These are phyloP conservation scores for Troides oblongomaculatus DNA, from an alignment of 2,888 invertebrate genomes.

Conservation along the genomic window DNA sequence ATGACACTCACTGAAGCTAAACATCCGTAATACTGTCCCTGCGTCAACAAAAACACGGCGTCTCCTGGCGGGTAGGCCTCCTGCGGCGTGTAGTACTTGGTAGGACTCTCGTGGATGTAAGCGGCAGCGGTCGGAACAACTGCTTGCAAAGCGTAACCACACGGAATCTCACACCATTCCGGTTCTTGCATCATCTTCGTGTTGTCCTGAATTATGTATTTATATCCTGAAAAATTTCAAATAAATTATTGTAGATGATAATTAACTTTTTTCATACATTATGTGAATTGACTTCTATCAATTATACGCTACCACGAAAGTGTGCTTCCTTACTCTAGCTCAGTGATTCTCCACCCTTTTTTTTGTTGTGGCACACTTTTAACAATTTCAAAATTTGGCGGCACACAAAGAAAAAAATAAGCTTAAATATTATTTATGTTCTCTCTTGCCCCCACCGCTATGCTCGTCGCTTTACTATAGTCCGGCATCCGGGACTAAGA, in stretches of 20 bases:
- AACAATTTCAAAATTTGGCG: too few species aligned
- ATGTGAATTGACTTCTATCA: too few species aligned
- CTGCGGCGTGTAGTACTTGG: conserved; percentile 50
- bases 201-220: conserved; percentile 77
- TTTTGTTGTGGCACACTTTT: too few species aligned
- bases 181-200: conserved; percentile 83
- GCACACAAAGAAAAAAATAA: too few species aligned
- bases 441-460: too few species aligned
- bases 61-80: conserved; percentile 84
- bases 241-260: background rate
- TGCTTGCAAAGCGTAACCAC: conserved; percentile 86
- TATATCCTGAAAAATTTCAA: conserved; percentile 52
- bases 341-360: too few species aligned
- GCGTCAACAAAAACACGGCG: conserved; percentile 86
- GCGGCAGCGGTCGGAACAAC: conserved; percentile 61
- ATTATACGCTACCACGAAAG: too few species aligned
- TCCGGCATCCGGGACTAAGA: too few species aligned
- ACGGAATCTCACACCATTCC: conserved; percentile 83
- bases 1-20: conserved; percentile 83
- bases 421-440: too few species aligned
- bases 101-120: conserved; percentile 43
- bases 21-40: conserved; percentile 89
- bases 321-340: too few species aligned
- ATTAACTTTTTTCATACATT: background rate
- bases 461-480: too few species aligned